phyloP scores from a whole-genome alignment of 1,140 invertebrate genomes.

The Bombus fervidus region DNA sequence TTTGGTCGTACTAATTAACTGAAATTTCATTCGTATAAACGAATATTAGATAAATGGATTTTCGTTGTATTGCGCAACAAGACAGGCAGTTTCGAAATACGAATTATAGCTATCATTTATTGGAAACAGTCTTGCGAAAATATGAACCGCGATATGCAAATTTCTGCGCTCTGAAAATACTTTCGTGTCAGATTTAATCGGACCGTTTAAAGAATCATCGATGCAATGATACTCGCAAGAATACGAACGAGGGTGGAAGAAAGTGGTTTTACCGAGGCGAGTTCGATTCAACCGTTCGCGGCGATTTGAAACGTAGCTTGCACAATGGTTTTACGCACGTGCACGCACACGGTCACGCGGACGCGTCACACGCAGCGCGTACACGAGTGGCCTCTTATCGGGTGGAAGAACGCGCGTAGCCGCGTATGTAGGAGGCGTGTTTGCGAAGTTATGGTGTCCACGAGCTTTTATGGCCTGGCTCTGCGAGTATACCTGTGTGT shows the following conservation, averaged over 20 bases:
- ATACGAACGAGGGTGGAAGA: background rate
- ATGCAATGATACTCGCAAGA: too few relatives aligned
- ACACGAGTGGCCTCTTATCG: conserved; percentile 56
- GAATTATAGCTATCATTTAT: too few relatives aligned
- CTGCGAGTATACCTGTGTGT: conserved; percentile 18
- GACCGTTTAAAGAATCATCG: too few relatives aligned
- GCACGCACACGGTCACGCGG: background rate
- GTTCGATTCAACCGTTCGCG: background rate
- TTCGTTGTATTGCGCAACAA: too few relatives aligned
- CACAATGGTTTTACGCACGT: conserved; percentile 36
- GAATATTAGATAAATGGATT: too few relatives aligned
- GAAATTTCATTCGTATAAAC: too few relatives aligned
- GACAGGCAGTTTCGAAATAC: too few relatives aligned
- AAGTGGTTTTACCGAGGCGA: background rate
- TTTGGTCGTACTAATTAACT: too few relatives aligned
- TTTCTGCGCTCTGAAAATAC: too few relatives aligned
- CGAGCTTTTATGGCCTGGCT: conserved; percentile 63
- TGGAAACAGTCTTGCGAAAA: too few relatives aligned
- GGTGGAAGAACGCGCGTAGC: conserved; percentile 50
- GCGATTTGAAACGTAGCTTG: conserved; percentile 5
- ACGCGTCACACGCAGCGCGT: conserved; percentile 22
- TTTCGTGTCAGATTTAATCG: too few relatives aligned
- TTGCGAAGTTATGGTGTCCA: conserved; percentile 66
- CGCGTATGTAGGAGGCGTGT: conserved; percentile 63
- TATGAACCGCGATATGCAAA: too few relatives aligned